Conservation (phyloP, 1,140 invertebrate species). For the Orchestia grillus region DNA sequence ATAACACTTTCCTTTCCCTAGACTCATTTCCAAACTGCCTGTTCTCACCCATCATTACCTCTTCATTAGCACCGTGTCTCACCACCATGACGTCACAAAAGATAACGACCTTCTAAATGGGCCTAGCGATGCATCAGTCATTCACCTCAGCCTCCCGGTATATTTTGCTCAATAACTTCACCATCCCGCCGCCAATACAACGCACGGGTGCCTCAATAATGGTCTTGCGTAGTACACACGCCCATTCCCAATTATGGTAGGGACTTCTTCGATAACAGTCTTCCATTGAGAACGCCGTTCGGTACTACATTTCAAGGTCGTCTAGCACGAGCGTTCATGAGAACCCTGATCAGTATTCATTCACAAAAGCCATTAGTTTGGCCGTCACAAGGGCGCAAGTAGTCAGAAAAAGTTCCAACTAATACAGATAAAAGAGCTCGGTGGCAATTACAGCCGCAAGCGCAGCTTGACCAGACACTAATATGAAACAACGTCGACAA, state of each 20-base stretch:
- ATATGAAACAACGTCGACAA: conserved; percentile 43
- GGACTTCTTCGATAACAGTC: neutral
- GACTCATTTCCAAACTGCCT: neutral
- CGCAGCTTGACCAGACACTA: conserved; percentile 16
- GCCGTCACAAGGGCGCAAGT: conserved; percentile 38
- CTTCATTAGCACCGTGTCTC: neutral
- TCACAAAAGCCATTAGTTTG: conserved; percentile 37
- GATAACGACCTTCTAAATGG: neutral
- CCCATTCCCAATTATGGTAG: neutral
- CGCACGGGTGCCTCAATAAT: neutral
- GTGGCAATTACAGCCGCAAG: conserved; percentile 6
- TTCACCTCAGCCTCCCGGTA: neutral
- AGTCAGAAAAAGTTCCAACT: conserved; percentile 26
- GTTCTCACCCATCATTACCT: neutral
- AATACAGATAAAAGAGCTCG: conserved; percentile 31
- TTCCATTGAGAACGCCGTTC: neutral
- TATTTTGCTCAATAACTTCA: neutral
- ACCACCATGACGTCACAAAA: neutral
- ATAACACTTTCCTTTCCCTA: neutral
- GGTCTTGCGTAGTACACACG: neutral
- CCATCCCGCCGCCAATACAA: neutral
- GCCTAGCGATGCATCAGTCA: neutral
- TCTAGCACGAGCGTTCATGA: conserved; percentile 17
- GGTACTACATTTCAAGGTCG: conserved; percentile 29
- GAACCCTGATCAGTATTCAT: conserved; percentile 30